Conservation (phyloP, 1,140 invertebrate species). For the Caenorhabditis briggsae region DNA sequence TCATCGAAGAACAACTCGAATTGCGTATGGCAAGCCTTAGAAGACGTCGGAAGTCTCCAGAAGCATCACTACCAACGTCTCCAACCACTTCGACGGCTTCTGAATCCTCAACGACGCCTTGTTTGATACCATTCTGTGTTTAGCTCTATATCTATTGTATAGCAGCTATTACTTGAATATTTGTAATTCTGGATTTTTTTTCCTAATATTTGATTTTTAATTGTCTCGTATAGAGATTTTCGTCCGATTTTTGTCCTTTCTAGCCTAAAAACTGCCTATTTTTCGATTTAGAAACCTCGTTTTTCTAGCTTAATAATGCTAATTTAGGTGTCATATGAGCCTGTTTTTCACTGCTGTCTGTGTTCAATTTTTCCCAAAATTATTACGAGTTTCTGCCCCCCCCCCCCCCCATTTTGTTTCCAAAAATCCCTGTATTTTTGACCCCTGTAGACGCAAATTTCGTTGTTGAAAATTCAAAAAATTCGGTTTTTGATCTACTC, state of each 20-base stretch:
- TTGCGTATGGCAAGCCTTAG: neutral
- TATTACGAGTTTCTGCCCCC: neutral
- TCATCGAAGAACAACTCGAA: constrained; percentile 62
- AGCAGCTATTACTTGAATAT: neutral
- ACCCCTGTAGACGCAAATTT: neutral
- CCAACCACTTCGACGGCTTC: neutral
- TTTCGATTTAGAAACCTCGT: no score
- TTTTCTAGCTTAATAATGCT: no score
- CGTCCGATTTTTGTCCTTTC: neutral
- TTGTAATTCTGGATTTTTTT: neutral
- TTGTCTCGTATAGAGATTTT: neutral
- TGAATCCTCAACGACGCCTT: neutral
- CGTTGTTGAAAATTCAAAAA: neutral
- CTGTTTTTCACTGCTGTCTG: neutral
- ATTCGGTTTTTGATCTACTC: no score
- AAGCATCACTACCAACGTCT: neutral
- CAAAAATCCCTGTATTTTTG: neutral
- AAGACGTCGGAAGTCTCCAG: neutral
- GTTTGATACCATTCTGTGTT: neutral
- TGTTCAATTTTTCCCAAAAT: neutral
- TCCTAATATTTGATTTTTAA: neutral
- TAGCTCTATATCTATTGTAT: constrained; percentile 26
- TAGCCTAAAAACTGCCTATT: neutral
- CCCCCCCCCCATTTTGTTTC: neutral
- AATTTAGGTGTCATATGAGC: no score